A percentile compares a stretch with the other conserved stretches of the same genome.
phyloP scores from a whole-genome alignment of 2,888 invertebrate species.

The Leptopilina drosophilae region DNA sequence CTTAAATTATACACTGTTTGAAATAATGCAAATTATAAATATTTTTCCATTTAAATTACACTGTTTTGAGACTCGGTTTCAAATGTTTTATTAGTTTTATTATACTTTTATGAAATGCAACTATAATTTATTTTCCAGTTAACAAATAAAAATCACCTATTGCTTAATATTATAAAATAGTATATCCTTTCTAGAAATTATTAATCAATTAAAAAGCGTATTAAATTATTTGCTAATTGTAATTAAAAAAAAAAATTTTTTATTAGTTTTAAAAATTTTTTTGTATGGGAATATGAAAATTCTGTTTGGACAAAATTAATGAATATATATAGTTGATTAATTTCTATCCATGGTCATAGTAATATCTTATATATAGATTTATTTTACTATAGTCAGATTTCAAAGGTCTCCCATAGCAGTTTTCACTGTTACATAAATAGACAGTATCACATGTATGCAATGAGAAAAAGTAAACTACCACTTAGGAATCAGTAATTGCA shows the following conservation, averaged over 20 bases:
- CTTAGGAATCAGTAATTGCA: not conserved
- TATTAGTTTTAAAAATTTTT: too few relatives aligned
- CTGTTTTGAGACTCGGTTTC: too few relatives aligned
- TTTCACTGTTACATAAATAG: conserved; percentile 28
- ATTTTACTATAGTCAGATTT: not conserved
- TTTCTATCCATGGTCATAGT: not conserved
- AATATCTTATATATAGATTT: not conserved
- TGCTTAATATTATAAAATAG: too few relatives aligned
- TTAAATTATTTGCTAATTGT: too few relatives aligned
- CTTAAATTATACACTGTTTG: not conserved
- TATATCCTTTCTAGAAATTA: too few relatives aligned
- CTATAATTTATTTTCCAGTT: not conserved
- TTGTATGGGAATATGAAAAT: too few relatives aligned
- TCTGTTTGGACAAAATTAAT: too few relatives aligned
- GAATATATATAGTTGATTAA: too few relatives aligned
- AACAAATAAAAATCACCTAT: not conserved
- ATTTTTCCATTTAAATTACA: not conserved
- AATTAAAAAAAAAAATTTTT: too few relatives aligned
- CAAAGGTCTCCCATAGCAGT: conserved; percentile 21
- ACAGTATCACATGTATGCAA: conserved; percentile 10
- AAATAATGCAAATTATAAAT: not conserved
- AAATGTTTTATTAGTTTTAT: not conserved
- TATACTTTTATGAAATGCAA: not conserved
- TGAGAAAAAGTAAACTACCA: conserved; percentile 4
- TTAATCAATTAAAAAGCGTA: too few relatives aligned